A percentile compares a stretch with the other conserved stretches of the same genome.
Evolutionary conservation across 2,797 vertebrate genomes (phyloP).

Genomic region (Phalanger gymnotis): DNA sequence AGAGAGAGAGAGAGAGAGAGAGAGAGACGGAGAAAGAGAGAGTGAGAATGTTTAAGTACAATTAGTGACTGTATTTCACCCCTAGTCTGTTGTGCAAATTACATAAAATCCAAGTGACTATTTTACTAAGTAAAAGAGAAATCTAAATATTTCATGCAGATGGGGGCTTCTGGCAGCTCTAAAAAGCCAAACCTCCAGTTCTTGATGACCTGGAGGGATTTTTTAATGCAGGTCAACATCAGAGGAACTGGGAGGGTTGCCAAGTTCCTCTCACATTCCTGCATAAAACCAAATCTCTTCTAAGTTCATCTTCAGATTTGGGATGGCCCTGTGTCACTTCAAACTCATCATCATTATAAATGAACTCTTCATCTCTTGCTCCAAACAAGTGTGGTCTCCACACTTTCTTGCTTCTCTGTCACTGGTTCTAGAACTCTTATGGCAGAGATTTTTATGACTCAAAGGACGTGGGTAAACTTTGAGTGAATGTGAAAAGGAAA

Average conservation of each 20-base stretch:
- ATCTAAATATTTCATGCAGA: background rate
- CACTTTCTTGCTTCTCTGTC: background rate
- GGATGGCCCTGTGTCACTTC: background rate
- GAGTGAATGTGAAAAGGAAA: background rate
- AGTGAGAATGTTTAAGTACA: constrained; percentile 78
- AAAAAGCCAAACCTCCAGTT: constrained; percentile 10
- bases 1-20: too few relatives aligned
- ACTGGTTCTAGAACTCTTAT: background rate
- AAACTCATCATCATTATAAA: background rate
- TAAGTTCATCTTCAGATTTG: background rate
- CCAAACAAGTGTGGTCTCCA: background rate
- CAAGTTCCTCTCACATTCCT: background rate
- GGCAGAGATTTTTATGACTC: background rate
- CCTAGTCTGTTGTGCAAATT: constrained; percentile 70
- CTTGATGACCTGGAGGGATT: background rate
- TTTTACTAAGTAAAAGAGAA: constrained; percentile 64
- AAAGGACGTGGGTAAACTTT: background rate
- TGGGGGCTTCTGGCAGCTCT: background rate
- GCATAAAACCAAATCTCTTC: background rate
- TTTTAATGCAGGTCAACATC: background rate
- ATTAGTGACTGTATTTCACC: constrained; percentile 5
- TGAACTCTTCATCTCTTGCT: background rate
- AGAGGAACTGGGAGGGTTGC: background rate
- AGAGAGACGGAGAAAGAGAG: too few relatives aligned
- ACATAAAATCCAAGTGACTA: constrained; percentile 28